A percentile compares a stretch with the other conserved stretches of the same genome.
Conservation (phyloP, 2,888 invertebrate genomes). For the Torymus auratus region DNA sequence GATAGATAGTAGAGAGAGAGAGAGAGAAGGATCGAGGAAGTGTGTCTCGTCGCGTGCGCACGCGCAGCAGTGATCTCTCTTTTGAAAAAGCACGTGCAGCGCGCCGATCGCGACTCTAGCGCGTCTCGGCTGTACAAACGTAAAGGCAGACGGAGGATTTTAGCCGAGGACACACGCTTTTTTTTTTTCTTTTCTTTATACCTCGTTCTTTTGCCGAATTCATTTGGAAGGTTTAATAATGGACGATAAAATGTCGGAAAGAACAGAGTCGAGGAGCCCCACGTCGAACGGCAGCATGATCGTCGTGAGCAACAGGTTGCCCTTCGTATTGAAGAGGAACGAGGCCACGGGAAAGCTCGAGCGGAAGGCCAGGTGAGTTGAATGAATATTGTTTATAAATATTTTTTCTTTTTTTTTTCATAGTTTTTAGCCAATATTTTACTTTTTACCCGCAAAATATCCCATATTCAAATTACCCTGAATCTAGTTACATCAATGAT, state of each 20-base stretch:
- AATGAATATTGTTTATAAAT: too few relatives aligned
- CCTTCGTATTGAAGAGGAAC: constrained; percentile 89
- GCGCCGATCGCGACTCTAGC: not conserved
- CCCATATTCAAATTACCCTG: too few relatives aligned
- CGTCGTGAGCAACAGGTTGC: constrained; percentile 93
- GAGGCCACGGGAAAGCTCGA: constrained; percentile 84
- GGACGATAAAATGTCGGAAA: constrained; percentile 64
- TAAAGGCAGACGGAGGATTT: constrained; percentile 34
- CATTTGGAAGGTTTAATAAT: too few relatives aligned
- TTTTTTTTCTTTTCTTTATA: too few relatives aligned
- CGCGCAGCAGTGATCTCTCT: constrained; percentile 23
- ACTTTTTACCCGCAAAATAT: too few relatives aligned
- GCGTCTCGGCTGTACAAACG: not conserved
- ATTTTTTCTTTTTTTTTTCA: too few relatives aligned
- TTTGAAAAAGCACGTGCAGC: constrained; percentile 36
- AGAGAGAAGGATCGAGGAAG: not conserved
- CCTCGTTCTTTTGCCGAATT: too few relatives aligned
- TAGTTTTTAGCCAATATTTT: too few relatives aligned
- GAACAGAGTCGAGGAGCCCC: constrained; percentile 71
- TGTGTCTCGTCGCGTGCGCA: too few relatives aligned
- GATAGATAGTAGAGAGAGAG: constrained; percentile 7
- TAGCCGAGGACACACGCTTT: too few relatives aligned
- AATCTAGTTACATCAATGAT: too few relatives aligned
- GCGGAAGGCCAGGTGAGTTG: constrained; percentile 88
- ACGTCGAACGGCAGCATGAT: constrained; percentile 85